These are phyloP conservation scores for Xyrichtys novacula DNA, from an alignment of 2,797 vertebrate species.

Conservation along the genomic window DNA sequence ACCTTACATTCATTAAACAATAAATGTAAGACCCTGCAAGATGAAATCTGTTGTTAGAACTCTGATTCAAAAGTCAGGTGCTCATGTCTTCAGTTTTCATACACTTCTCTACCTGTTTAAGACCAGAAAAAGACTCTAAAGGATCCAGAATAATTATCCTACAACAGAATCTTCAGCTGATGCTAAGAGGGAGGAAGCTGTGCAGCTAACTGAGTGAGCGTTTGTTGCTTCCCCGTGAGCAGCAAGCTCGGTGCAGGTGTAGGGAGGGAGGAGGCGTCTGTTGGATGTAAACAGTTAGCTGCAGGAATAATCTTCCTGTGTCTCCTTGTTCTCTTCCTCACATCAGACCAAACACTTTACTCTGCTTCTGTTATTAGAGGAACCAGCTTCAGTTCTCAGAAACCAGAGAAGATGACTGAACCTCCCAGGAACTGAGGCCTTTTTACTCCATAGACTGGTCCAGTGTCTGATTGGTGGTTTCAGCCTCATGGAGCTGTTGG, in stretches of 20 bases:
- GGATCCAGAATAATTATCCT: background rate
- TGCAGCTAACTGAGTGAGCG: background rate
- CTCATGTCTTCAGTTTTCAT: background rate
- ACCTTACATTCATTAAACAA: background rate
- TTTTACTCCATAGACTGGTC: background rate
- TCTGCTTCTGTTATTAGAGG: background rate
- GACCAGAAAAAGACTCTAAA: no score
- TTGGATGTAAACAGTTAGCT: slow-evolving; percentile 16
- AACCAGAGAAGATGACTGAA: slow-evolving; percentile 2
- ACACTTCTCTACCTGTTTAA: background rate
- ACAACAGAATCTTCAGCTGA: background rate
- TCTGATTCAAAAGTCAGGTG: background rate
- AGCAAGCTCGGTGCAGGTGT: slow-evolving; percentile 38
- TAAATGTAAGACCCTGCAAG: background rate
- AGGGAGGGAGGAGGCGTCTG: slow-evolving; percentile 23
- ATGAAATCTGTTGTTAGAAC: background rate
- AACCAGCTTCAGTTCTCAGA: background rate
- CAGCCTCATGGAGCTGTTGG: background rate
- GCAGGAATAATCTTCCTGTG: slow-evolving; percentile 27
- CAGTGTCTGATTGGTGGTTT: background rate
- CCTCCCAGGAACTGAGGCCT: no score
- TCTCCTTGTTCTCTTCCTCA: slow-evolving; percentile 18
- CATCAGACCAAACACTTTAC: slow-evolving; percentile 2
- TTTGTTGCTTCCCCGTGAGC: slow-evolving; percentile 12
- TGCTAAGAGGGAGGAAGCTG: background rate